A percentile compares a stretch with the other conserved stretches of the same genome.
These are phyloP conservation scores for Sander vitreus DNA, from an alignment of 2,113 vertebrate genomes.

Conservation along the genomic window DNA sequence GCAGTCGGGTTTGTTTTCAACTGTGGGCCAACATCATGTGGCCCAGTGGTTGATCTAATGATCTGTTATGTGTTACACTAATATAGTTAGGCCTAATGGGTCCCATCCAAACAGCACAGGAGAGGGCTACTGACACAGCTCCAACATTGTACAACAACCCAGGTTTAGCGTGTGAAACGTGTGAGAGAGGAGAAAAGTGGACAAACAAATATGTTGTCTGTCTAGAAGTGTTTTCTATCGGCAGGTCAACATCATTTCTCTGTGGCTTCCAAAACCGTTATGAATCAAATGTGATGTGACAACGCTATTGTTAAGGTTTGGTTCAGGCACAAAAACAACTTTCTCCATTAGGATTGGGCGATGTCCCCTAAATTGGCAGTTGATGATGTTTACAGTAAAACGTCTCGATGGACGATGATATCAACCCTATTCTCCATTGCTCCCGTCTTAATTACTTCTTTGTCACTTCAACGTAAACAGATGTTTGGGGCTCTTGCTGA, in stretches of 20 bases:
- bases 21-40: conserved; percentile 48
- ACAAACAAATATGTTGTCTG: not conserved
- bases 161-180: not conserved
- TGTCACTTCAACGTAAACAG: no score
- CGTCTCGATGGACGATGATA: no score
- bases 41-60: conserved; percentile 40
- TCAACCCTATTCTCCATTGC: no score
- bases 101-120: conserved; percentile 23
- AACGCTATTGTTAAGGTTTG: not conserved
- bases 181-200: not conserved
- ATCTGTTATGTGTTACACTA: conserved; percentile 45
- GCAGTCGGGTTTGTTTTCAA: conserved; percentile 17
- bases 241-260: no score
- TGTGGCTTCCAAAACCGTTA: no score
- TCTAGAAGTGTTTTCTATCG: not conserved
- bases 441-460: no score
- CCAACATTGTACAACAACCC: conserved; percentile 1
- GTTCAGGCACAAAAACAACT: not conserved
- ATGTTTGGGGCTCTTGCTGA: no score
- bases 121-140: not conserved
- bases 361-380: no score
- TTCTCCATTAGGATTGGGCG: no score
- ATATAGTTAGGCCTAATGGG: conserved; percentile 28
- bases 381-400: no score
- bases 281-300: not conserved